These are phyloP conservation scores for Schizotus pectinicornis DNA, from an alignment of 2,888 invertebrate species.

Conservation along the genomic window DNA sequence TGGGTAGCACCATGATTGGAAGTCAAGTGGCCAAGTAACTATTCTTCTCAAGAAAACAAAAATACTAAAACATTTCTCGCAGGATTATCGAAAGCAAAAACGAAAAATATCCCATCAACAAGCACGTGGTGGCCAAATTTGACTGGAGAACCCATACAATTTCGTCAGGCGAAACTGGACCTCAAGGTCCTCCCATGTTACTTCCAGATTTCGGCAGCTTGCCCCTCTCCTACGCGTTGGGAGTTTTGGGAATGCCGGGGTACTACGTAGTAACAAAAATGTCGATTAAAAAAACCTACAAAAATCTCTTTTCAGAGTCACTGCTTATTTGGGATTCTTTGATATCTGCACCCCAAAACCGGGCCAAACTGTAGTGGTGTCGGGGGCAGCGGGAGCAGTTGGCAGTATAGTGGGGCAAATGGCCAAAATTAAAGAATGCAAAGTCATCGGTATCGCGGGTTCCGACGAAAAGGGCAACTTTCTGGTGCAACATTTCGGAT, in stretches of 20 bases:
- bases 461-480: slow-evolving; percentile 74
- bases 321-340: slow-evolving; percentile 76
- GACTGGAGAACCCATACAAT: slow-evolving; percentile 74
- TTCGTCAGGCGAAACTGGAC: slow-evolving; percentile 55
- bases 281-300: neutral
- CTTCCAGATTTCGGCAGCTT: slow-evolving; percentile 66
- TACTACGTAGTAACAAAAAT: slow-evolving; percentile 50
- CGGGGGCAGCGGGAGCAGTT: slow-evolving; percentile 79
- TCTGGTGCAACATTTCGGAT: slow-evolving; percentile 68
- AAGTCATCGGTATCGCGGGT: slow-evolving; percentile 75
- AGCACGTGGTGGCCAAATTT: slow-evolving; percentile 66
- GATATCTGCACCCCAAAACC: slow-evolving; percentile 73
- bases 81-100: slow-evolving; percentile 74
- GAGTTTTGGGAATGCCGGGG: slow-evolving; percentile 76
- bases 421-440: slow-evolving; percentile 73
- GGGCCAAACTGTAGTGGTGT: slow-evolving; percentile 76
- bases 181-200: slow-evolving; percentile 62
- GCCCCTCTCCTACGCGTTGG: slow-evolving; percentile 69
- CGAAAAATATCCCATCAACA: slow-evolving; percentile 68
- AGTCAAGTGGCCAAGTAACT: slow-evolving; percentile 72
- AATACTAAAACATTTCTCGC: too few relatives aligned
- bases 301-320: slow-evolving; percentile 61
- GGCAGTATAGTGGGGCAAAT: slow-evolving; percentile 81
- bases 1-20: slow-evolving; percentile 72
- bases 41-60: neutral